Percentiles rank a stretch among this genome's conserved stretches.
phyloP scores from a whole-genome alignment of 2,113 vertebrate genomes.

The Petrocephalus microphthalmus region DNA sequence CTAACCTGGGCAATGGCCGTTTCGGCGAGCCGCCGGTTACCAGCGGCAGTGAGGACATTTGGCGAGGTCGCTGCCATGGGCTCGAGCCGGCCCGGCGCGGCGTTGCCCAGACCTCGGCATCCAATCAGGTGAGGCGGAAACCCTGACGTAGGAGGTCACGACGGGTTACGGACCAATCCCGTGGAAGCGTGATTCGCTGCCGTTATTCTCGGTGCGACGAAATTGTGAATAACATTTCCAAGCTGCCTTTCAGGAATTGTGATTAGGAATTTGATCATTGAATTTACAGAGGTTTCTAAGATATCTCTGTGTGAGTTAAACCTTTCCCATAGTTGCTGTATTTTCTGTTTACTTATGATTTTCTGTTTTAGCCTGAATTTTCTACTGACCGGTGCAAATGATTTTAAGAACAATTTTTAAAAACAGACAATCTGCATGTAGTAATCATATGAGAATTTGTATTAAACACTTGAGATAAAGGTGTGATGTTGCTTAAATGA shows the following conservation, averaged over 20 bases:
- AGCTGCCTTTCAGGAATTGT: background rate
- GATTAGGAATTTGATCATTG: background rate
- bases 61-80: slow-evolving; percentile 59
- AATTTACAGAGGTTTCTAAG: background rate
- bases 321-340: background rate
- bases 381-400: background rate
- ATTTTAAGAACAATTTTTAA: background rate
- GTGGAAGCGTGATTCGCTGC: background rate
- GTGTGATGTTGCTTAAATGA: background rate
- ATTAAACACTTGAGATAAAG: background rate
- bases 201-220: background rate
- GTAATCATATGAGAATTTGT: background rate
- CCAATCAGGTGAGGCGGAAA: slow-evolving; percentile 65
- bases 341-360: background rate
- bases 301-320: background rate
- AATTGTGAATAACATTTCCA: background rate
- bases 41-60: slow-evolving; percentile 61
- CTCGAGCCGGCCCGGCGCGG: slow-evolving; percentile 44
- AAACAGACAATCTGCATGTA: background rate
- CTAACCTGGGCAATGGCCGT: slow-evolving; percentile 46
- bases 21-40: slow-evolving; percentile 45
- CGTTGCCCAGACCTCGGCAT: slow-evolving; percentile 42
- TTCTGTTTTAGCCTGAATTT: background rate
- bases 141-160: background rate
- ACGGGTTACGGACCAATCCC: background rate